These are phyloP conservation scores for Zalophus californianus DNA, from an alignment of 2,797 vertebrate genomes.

Conservation along the genomic window DNA sequence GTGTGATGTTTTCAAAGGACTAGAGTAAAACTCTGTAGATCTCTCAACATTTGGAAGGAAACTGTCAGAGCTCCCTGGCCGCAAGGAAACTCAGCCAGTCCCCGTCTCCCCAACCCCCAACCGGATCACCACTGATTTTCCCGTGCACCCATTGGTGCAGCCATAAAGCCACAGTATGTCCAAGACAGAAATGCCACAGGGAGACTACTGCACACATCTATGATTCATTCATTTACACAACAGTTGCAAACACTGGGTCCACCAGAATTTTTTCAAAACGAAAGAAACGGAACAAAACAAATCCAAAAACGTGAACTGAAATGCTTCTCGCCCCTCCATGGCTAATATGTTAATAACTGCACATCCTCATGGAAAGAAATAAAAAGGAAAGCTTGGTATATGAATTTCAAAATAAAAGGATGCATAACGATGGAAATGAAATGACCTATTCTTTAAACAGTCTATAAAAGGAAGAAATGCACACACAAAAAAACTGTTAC, in stretches of 20 bases:
- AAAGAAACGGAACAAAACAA: constrained; percentile 75
- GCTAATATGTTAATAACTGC: constrained; percentile 90
- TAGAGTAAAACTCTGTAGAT: background rate
- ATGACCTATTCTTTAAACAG: constrained; percentile 60
- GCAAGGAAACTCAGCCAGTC: background rate
- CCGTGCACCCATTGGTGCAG: constrained; percentile 87
- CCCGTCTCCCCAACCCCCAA: background rate
- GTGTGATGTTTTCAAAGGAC: constrained; percentile 11
- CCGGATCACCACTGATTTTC: constrained; percentile 82
- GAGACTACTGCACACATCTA: constrained; percentile 77
- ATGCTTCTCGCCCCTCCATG: constrained; percentile 88
- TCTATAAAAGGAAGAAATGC: constrained; percentile 73
- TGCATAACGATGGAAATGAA: constrained; percentile 60
- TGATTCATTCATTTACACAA: constrained; percentile 71
- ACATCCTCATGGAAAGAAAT: constrained; percentile 90
- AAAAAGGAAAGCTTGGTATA: constrained; percentile 79
- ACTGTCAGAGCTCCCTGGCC: background rate
- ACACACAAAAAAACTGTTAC: constrained; percentile 72
- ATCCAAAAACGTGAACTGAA: constrained; percentile 77
- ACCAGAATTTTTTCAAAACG: constrained; percentile 67
- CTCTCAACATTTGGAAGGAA: background rate
- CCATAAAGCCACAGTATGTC: constrained; percentile 88
- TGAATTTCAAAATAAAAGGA: constrained; percentile 76
- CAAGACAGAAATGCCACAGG: constrained; percentile 85
- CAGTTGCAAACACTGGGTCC: constrained; percentile 83